phyloP scores from a whole-genome alignment of 2,797 vertebrate species.

The Coregonus sp. region DNA sequence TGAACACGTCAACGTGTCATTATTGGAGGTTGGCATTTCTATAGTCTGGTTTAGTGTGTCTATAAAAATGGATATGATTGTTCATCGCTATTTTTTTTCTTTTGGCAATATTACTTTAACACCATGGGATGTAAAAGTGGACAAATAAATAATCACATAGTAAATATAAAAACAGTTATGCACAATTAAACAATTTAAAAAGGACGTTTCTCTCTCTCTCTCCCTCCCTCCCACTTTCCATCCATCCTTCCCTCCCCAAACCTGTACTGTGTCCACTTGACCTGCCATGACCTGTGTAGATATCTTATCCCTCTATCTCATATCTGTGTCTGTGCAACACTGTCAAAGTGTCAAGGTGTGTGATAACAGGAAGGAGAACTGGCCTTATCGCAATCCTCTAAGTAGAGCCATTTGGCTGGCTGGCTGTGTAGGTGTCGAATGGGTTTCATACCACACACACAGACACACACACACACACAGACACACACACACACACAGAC shows the following conservation, averaged over 20 bases:
- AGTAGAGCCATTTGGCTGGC: constrained; percentile 53
- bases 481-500: constrained; percentile 30
- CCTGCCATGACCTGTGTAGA: constrained; percentile 25
- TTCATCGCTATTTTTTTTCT: not conserved
- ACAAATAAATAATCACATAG: not conserved
- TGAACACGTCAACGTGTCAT: constrained; percentile 19
- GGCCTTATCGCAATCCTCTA: constrained; percentile 55
- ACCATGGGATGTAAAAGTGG: too few species aligned
- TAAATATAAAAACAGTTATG: too few species aligned
- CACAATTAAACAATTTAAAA: too few species aligned
- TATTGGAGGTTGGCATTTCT: constrained; percentile 45
- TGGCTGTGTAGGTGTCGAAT: constrained; percentile 55
- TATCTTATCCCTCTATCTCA: constrained; percentile 35
- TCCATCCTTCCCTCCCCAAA: not conserved
- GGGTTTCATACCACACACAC: constrained; percentile 40
- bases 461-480: constrained; percentile 21
- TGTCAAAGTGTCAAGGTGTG: constrained; percentile 39
- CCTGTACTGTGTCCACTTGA: constrained; percentile 35
- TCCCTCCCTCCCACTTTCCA: not conserved
- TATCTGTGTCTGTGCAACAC: constrained; percentile 40
- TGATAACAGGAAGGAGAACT: constrained; percentile 54
- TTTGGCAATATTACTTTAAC: too few species aligned
- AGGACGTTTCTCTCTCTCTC: not conserved
- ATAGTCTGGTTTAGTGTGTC: not conserved
- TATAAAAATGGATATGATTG: not conserved